Percentiles rank a stretch among this genome's conserved stretches.
Conservation (phyloP, 2,888 invertebrate species). For the Myopa tessellatipennis region DNA sequence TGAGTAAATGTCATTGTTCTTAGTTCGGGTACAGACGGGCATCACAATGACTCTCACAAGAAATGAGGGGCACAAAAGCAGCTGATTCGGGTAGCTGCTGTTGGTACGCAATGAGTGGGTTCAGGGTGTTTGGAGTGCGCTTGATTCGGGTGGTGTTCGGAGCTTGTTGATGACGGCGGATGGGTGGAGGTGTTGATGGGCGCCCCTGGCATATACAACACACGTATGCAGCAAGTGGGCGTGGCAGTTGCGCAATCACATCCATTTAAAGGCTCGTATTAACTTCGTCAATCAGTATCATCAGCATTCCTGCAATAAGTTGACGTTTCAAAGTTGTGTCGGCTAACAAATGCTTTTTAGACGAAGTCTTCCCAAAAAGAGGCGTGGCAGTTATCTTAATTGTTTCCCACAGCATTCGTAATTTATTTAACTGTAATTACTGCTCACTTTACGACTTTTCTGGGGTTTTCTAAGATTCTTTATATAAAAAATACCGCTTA, state of each 20-base stretch:
- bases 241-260: too few relatives aligned
- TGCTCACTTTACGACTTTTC: not conserved
- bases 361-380: too few relatives aligned
- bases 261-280: too few relatives aligned
- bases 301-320: too few relatives aligned
- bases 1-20: conserved; percentile 25
- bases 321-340: too few relatives aligned
- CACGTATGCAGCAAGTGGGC: too few relatives aligned
- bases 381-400: too few relatives aligned
- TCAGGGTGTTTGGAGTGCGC: conserved; percentile 2
- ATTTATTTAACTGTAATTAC: not conserved
- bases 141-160: not conserved
- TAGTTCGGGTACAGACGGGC: not conserved
- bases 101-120: conserved; percentile 18
- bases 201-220: too few relatives aligned
- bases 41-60: conserved; percentile 16
- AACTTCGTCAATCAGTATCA: too few relatives aligned
- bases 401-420: not conserved
- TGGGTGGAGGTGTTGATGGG: too few relatives aligned
- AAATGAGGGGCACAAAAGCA: not conserved
- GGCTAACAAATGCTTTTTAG: too few relatives aligned
- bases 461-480: not conserved
- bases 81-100: conserved; percentile 28
- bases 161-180: too few relatives aligned
- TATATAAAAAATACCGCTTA: not conserved